Base-by-base conservation (phyloP, 2,113 vertebrate genomes). In the Datnioides undecimradiatus region DNA sequence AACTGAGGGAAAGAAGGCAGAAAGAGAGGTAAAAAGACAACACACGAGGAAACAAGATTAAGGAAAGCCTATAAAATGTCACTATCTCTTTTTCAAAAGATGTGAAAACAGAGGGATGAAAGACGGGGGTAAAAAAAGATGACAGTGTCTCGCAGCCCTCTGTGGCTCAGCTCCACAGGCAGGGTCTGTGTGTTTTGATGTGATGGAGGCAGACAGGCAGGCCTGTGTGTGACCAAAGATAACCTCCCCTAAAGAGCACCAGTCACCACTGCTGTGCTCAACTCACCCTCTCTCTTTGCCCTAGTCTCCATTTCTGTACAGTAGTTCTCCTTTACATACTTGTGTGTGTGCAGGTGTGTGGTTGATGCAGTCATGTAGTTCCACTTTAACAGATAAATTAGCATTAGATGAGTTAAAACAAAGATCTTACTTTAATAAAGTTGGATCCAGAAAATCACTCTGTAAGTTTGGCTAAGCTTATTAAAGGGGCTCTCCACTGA, bases 171-270 rank as follows among this genome's bases (percentile, higher is more conserved):
- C 82, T 87, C 82, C 75, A 82, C 83, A 77, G 85, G 89, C 78
- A 70, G 76, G 23, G 36, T 79, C 67, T 82, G 57, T 76, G 71
- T 36, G 77, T 54, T 79, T 72, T 91, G 92, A 93, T 80, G 81
- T 88, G 88, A 92, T 90, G 51, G 64, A 82, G 77, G 68, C 48
- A 51, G 89, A 92, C 89, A 92, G 81, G 72, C 76, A 43, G 64
- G 75, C 64, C 23, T 77, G 78, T 41, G 78, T 41, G 69, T 70
- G 85, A 57, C 89, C 84, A 83, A 69, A 88, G 77, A 86, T 91
- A 86, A 88, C 90, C 90, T 86, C 87, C 76, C 73, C 49, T 57
- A 81, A 85, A 92, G 80, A 87, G 80, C 84, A 88, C 58, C 80
- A 87, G 64, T 80, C 83, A 82, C 64, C 62, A 66, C 65, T 6